Base-by-base conservation (phyloP, 2,888 invertebrate genomes). In the Dyspetes luteomarginatus region DNA sequence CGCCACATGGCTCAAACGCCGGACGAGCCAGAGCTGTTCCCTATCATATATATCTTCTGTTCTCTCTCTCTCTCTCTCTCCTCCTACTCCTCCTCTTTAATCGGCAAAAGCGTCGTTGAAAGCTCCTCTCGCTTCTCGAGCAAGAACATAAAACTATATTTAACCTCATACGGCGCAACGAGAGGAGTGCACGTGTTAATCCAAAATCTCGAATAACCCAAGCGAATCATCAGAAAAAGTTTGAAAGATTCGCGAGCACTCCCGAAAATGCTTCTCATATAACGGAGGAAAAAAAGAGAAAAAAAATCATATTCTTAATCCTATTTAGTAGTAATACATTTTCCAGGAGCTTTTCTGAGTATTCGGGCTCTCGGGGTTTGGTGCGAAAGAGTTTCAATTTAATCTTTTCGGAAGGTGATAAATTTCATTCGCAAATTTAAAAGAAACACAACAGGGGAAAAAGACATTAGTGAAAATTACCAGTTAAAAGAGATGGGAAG, bases 381-480 rank as follows among this genome's bases (percentile, higher is more conserved):
- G 17, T 48, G 17, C 3, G 41, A 24, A 64, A 4, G 24, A 48
- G 52, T 68, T 67, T 64, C 82, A 83, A 85, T 87, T 87, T 86
- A 85, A 84, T 86, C 84, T 86, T 73, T 78, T 43, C 15, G 62
- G 60, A 64, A 48, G 55, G 81, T 82, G 75, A 86, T 85, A 87
- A 85, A 84, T 86, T 65, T 78, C 72, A 62, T 52, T 24, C 41
- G 28, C 12, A 79, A 74, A 78, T 84, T 82, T 83, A 84, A 89
- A 88, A 86, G 86, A 87, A 86, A 85, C 82, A 74, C 84, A 82
- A 73, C 76, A 83, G 60, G 52, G 22, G 43, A 36, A 45, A 45
- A 56, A 17, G 83, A 85, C 88, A 89, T 90, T 90, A 89, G 88
- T 81, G 83, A 85, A 86, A 89, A 91, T 90, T 91, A 89, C 87